Conservation (phyloP, 2,888 invertebrate species). For the Heliconius ethilla region DNA sequence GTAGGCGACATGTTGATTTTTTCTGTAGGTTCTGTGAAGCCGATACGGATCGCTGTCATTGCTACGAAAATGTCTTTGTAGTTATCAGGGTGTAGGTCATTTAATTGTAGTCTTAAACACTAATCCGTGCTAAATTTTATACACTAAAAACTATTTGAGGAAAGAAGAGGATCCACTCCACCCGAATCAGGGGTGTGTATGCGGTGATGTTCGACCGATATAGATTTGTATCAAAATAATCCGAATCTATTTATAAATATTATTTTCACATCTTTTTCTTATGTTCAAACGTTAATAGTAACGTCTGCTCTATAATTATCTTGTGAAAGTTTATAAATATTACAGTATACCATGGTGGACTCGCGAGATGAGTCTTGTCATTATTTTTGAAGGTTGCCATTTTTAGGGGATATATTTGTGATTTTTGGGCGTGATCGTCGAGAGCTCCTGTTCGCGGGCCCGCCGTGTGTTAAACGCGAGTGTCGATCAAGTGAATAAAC, state of each 20-base stretch:
- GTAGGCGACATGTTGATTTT: conserved; percentile 82
- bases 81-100: conserved; percentile 82
- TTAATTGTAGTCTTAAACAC: conserved; percentile 74
- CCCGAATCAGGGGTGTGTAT: conserved; percentile 81
- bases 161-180: conserved; percentile 77
- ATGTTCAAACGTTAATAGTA: conserved; percentile 82
- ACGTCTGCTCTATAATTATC: conserved; percentile 81
- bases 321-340: conserved; percentile 81
- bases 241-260: conserved; percentile 83
- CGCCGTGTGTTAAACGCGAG: conserved; percentile 43
- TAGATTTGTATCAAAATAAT: conserved; percentile 83
- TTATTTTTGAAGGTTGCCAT: conserved; percentile 78
- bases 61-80: conserved; percentile 82
- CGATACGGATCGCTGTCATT: conserved; percentile 81
- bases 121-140: conserved; percentile 75
- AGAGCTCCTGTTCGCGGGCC: conserved; percentile 35
- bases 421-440: conserved; percentile 70
- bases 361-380: conserved; percentile 69
- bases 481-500: conserved; percentile 43
- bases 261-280: conserved; percentile 82
- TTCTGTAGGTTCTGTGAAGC: conserved; percentile 81
- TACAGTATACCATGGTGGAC: conserved; percentile 76
- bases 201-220: conserved; percentile 75
- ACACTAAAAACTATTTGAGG: conserved; percentile 68
- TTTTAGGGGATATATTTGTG: conserved; percentile 75